phyloP scores from a whole-genome alignment of 2,797 vertebrate genomes.

The Megaceryle alcyon region DNA sequence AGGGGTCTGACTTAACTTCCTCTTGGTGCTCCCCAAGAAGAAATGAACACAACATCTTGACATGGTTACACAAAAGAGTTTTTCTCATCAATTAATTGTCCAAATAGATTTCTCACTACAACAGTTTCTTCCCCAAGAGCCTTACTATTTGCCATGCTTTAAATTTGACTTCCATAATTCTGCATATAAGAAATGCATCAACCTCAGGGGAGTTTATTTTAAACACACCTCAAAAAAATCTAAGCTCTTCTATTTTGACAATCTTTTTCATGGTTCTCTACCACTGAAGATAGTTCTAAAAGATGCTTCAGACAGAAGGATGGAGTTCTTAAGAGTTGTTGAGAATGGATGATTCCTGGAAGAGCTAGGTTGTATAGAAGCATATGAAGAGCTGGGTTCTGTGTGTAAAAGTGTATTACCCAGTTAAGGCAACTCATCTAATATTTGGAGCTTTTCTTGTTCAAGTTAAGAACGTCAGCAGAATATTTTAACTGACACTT shows the following conservation, averaged over 20 bases:
- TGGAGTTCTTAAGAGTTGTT: background rate
- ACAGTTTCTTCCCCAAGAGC: background rate
- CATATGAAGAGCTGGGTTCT: background rate
- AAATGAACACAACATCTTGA: background rate
- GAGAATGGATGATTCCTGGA: background rate
- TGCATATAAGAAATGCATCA: background rate
- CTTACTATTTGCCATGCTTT: background rate
- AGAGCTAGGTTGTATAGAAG: background rate
- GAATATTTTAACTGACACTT: background rate
- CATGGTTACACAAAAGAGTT: background rate
- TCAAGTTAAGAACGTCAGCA: background rate
- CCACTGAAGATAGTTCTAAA: background rate
- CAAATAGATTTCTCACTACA: background rate
- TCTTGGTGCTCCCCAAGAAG: background rate
- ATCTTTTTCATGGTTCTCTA: background rate
- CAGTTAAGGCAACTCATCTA: background rate
- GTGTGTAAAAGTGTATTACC: background rate
- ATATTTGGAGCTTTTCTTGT: background rate
- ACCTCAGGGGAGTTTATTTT: background rate
- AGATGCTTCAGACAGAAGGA: background rate
- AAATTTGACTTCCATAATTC: background rate
- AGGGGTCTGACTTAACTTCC: background rate
- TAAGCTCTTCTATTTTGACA: background rate
- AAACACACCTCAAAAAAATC: background rate
- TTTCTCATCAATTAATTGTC: background rate